Evolutionary conservation across 2,797 vertebrate species (phyloP), one percentile per base, ranked within the genome.

Genomic region (Crocodylus rhombifer): DNA sequence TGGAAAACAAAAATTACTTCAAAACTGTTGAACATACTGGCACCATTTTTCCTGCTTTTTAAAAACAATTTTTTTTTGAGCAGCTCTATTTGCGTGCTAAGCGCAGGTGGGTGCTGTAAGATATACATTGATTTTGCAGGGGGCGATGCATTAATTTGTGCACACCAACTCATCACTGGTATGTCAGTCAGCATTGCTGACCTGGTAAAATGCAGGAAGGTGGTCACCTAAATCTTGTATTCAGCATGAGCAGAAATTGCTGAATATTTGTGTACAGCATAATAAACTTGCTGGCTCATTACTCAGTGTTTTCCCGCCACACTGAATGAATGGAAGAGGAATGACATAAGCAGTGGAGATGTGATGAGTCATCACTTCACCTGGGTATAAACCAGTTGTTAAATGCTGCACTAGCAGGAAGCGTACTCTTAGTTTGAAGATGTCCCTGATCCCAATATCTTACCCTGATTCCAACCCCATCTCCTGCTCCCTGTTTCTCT

Each of bases 1-100:
- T 75, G 12, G 2, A 91, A 61, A 90, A 89, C 88, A 25, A 89
- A 57, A 89, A 92, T 85, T 90, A 67, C 80, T 94, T 88, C 64
- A 83, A n/a, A 77, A 2, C 14, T 88, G 55, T 82, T 84, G 91
- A 92, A 90, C 20, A 71, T 28, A 58, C 82, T 90, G 91, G 9
- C 4, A 63, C 14, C 10, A 64, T 86, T 95, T 90, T 2, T 2
- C 33, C 15, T 82, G 1, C 30, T 2, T 1, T 71, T 51, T 10
- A 10, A 3, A 51, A 51, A 51, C 9, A 51, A 30, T n/a, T 8
- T 2, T 81, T 75, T 89, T 82, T 58, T 74, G 26, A 86, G 5
- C 16, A 69, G 63, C 21, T n/a, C 6, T 3, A 71, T 77, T 82
- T 91, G 33, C 5, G 14, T 63, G 23, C 4, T 56, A 57, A 30